These are phyloP conservation scores for Lycia hirtaria DNA, from an alignment of 2,888 invertebrate genomes.

Conservation along the genomic window DNA sequence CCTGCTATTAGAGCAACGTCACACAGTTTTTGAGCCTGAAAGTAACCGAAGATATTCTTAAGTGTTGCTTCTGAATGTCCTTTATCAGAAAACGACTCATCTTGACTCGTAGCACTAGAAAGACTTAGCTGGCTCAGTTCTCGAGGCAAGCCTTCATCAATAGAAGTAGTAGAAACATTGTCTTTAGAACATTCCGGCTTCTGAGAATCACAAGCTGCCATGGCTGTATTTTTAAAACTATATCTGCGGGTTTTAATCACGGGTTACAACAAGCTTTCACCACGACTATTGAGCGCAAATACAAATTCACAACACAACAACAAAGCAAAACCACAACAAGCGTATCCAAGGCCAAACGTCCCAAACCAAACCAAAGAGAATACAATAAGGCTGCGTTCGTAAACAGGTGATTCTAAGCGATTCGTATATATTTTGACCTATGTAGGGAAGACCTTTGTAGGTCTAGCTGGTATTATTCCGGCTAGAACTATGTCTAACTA, in stretches of 20 bases:
- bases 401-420: too few relatives aligned
- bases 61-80: conserved; percentile 94
- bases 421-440: too few relatives aligned
- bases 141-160: conserved; percentile 86
- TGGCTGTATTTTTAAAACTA: conserved; percentile 46
- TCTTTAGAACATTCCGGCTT: conserved; percentile 75
- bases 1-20: conserved; percentile 95
- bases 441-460: too few relatives aligned
- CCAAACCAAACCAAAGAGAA: too few relatives aligned
- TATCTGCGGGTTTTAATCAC: background rate
- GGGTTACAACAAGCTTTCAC: background rate
- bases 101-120: conserved; percentile 89
- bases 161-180: conserved; percentile 79
- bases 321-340: background rate
- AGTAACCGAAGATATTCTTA: conserved; percentile 92
- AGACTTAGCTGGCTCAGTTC: conserved; percentile 89
- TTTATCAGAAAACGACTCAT: conserved; percentile 91
- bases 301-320: background rate
- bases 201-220: conserved; percentile 75
- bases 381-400: too few relatives aligned
- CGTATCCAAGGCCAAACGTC: background rate
- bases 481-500: too few relatives aligned
- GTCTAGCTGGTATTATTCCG: too few relatives aligned
- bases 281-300: background rate
- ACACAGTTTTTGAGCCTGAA: conserved; percentile 92